Conservation (phyloP, 1,140 invertebrate genomes). For the Formica exsecta region DNA sequence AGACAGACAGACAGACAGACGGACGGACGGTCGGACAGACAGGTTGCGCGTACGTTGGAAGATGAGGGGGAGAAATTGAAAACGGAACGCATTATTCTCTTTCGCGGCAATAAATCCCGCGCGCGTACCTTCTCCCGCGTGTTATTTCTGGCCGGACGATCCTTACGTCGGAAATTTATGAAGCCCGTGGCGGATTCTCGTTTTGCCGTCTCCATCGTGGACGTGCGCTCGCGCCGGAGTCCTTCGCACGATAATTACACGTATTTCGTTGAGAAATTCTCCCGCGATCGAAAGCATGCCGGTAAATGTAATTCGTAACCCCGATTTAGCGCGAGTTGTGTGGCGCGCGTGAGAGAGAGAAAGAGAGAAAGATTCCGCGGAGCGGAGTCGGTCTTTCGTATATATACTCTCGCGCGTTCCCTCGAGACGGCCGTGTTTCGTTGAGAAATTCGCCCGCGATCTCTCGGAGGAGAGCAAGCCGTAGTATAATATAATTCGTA, state of each 20-base stretch:
- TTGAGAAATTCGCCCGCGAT: conserved; percentile 57
- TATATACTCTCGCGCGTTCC: not conserved
- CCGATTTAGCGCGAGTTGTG: conserved; percentile 52
- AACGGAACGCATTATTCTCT: conserved; percentile 62
- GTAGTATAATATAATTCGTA: conserved; percentile 63
- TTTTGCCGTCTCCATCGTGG: conserved; percentile 49
- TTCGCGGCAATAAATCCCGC: conserved; percentile 62
- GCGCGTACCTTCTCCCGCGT: conserved; percentile 30
- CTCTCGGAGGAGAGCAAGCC: not conserved
- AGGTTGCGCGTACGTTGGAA: conserved; percentile 21
- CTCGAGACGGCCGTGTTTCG: conserved; percentile 29
- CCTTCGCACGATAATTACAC: conserved; percentile 61
- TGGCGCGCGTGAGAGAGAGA: conserved; percentile 1
- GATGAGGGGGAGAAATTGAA: conserved; percentile 63
- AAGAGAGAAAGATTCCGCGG: not conserved
- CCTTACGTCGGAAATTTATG: conserved; percentile 63
- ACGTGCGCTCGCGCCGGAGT: conserved; percentile 26
- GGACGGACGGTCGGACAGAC: not conserved
- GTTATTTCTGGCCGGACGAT: conserved; percentile 61
- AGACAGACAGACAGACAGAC: conserved; percentile 30
- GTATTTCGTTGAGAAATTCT: conserved; percentile 60
- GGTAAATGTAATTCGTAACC: conserved; percentile 59
- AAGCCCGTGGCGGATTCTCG: conserved; percentile 62
- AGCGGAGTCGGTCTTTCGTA: conserved; percentile 1
- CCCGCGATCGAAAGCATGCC: conserved; percentile 54